Evolutionary conservation across 2,888 invertebrate genomes (phyloP).

Genomic region (Rotaria sp.): DNA sequence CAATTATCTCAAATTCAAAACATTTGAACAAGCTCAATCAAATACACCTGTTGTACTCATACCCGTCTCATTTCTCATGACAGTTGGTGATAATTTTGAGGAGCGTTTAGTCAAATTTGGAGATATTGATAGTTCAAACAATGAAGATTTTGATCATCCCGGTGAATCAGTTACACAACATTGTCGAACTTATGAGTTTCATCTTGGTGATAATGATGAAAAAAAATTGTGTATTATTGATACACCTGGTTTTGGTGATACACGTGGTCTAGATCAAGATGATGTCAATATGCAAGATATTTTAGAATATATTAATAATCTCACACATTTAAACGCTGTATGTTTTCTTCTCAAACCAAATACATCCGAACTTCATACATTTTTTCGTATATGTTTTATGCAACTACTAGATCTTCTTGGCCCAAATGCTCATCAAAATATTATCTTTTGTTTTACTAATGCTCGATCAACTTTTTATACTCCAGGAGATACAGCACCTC

Average conservation of each 20-base stretch:
- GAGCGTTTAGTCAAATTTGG: not conserved
- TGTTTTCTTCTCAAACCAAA: not conserved
- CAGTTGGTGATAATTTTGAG: not conserved
- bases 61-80: not conserved
- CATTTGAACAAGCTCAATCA: not conserved
- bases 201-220: not conserved
- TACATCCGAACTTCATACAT: not conserved
- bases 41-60: not conserved
- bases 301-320: not conserved
- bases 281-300: not conserved
- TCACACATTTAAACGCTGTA: not conserved
- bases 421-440: not conserved
- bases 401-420: not conserved
- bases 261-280: not conserved
- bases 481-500: not conserved
- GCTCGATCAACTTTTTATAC: conserved; percentile 7
- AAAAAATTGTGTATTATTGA: not conserved
- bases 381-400: not conserved
- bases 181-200: not conserved
- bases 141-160: not conserved
- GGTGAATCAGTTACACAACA: not conserved
- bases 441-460: conserved; percentile 1
- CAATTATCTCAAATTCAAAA: not conserved
- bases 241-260: not conserved
- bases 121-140: not conserved